phyloP scores from a whole-genome alignment of 1,140 invertebrate genomes.

The Neuroterus valhalla region DNA sequence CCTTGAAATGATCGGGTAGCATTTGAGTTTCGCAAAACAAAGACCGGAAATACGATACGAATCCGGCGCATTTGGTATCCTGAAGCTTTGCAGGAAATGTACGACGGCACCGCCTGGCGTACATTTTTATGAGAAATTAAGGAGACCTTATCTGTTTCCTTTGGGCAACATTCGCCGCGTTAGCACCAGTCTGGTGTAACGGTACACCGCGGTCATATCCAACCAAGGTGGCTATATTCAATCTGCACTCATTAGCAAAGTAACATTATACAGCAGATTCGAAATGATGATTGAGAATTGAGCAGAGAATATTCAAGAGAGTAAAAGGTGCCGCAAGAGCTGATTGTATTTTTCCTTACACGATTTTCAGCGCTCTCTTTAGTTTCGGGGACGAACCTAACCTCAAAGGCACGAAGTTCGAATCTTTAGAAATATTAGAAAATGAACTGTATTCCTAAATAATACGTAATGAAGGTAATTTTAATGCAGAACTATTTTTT shows the following conservation, averaged over 20 bases:
- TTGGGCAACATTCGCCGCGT: background rate
- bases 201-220: background rate
- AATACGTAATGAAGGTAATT: too few relatives aligned
- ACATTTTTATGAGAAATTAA: constrained; percentile 13
- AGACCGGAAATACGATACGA: background rate
- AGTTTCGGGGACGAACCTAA: too few relatives aligned
- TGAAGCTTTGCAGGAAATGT: background rate
- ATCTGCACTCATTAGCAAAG: background rate
- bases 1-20: background rate
- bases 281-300: too few relatives aligned
- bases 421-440: too few relatives aligned
- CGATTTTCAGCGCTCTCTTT: too few relatives aligned
- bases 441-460: too few relatives aligned
- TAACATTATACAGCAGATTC: too few relatives aligned
- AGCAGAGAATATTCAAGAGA: too few relatives aligned
- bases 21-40: background rate
- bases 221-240: background rate
- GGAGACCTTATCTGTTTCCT: constrained; percentile 11
- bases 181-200: background rate
- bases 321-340: too few relatives aligned
- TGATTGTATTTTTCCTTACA: too few relatives aligned
- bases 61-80: background rate
- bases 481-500: too few relatives aligned
- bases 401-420: too few relatives aligned
- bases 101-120: background rate